Evolutionary conservation across 2,888 invertebrate genomes (phyloP).

Genomic region (Tolmerus cingulatus): DNA sequence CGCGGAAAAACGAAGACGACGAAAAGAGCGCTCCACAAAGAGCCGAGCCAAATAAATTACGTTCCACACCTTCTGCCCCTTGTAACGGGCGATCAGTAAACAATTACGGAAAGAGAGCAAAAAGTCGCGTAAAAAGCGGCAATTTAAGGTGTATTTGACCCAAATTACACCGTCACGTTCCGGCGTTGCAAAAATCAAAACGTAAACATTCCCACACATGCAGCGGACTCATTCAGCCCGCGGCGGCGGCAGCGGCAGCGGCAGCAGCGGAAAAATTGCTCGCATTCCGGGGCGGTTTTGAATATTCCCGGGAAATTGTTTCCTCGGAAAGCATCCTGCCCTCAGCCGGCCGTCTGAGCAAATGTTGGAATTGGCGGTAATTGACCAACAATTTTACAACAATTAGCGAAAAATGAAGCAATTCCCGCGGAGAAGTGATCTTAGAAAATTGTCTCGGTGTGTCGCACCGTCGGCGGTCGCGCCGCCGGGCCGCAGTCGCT

Average conservation of each 20-base stretch:
- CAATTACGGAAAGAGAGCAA: conserved; percentile 24
- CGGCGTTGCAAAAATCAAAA: conserved; percentile 54
- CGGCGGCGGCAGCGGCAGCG: neutral
- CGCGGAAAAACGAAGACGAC: neutral
- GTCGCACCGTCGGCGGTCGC: no score
- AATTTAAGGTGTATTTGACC: conserved; percentile 55
- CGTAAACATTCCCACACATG: conserved; percentile 50
- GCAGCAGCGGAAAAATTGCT: neutral
- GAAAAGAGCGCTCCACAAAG: neutral
- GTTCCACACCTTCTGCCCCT: neutral
- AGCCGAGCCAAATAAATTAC: neutral
- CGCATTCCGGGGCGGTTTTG: neutral
- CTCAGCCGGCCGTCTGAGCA: neutral
- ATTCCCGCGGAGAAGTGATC: neutral
- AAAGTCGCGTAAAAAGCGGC: conserved; percentile 26
- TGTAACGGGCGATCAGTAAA: neutral
- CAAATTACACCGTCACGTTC: conserved; percentile 54
- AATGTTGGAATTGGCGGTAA: neutral
- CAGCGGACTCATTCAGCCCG: conserved; percentile 2
- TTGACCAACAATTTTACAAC: neutral
- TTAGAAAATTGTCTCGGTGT: neutral
- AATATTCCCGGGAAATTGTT: neutral
- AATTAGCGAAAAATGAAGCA: neutral
- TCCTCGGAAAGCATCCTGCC: neutral
- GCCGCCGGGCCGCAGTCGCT: neutral